phyloP scores from a whole-genome alignment of 2,888 invertebrate species.

The Lasius fuliginosus region DNA sequence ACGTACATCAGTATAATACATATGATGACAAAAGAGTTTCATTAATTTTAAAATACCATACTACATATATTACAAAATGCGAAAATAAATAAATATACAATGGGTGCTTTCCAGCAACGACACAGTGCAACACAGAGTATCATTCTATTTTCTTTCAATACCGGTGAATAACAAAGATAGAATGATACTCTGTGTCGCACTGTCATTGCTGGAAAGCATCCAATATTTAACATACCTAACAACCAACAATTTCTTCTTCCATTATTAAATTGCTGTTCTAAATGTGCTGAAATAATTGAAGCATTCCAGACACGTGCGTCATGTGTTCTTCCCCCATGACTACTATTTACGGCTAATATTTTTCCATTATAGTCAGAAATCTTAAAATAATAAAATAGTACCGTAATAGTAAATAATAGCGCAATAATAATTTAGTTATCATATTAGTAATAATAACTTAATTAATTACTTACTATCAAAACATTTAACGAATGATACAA shows the following conservation, averaged over 20 bases:
- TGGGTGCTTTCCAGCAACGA: too few relatives aligned
- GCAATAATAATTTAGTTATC: conserved; percentile 1
- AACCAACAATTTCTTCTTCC: not conserved
- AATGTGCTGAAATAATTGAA: not conserved
- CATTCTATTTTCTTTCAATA: too few relatives aligned
- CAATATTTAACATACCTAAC: not conserved
- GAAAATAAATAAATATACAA: too few relatives aligned
- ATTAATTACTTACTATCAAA: conserved; percentile 15
- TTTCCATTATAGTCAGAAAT: conserved; percentile 1
- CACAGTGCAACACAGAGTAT: too few relatives aligned
- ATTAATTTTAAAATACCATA: not conserved
- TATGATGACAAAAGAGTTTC: not conserved
- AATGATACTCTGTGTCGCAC: too few relatives aligned
- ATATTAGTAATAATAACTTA: conserved; percentile 6
- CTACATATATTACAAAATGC: not conserved
- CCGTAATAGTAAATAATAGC: not conserved
- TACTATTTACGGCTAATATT: conserved; percentile 1
- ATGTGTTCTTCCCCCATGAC: not conserved
- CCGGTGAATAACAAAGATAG: too few relatives aligned
- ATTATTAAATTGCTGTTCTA: not conserved
- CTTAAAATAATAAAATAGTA: conserved; percentile 4
- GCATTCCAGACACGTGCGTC: not conserved
- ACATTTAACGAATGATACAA: not conserved
- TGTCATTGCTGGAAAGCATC: too few relatives aligned
- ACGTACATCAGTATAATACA: not conserved